Evolutionary conservation across 2,113 vertebrate genomes (phyloP).

Genomic region (Heterotilapia buettikoferi): DNA sequence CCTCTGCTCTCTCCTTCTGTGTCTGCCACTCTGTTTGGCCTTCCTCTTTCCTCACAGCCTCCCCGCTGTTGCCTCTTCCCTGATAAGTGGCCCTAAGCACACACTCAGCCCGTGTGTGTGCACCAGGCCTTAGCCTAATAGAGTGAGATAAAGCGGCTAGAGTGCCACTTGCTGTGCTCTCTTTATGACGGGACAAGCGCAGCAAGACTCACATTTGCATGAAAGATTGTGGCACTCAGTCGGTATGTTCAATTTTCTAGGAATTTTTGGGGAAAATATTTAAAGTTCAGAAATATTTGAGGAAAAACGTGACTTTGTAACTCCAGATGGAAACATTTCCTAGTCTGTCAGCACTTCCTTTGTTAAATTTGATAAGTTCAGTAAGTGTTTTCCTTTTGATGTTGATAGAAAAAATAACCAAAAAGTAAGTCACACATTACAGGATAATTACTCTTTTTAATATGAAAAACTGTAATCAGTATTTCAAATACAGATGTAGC

Average conservation of each 20-base stretch:
- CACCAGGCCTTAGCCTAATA: slow-evolving; percentile 62
- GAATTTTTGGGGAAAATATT: neutral
- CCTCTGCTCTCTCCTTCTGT: slow-evolving; percentile 16
- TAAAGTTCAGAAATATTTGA: neutral
- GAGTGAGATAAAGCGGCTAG: slow-evolving; percentile 63
- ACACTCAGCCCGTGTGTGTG: slow-evolving; percentile 62
- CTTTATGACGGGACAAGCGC: neutral
- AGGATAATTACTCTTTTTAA: neutral
- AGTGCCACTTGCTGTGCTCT: slow-evolving; percentile 48
- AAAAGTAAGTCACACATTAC: neutral
- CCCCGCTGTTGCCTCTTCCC: slow-evolving; percentile 27
- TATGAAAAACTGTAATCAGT: neutral
- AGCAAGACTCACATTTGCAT: neutral
- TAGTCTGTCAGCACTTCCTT: neutral
- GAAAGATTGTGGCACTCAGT: neutral
- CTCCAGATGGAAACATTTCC: neutral
- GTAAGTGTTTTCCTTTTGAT: neutral
- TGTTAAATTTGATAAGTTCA: neutral
- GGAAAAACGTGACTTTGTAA: neutral
- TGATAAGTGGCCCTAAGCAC: slow-evolving; percentile 66
- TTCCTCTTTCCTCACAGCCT: slow-evolving; percentile 36
- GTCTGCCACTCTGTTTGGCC: slow-evolving; percentile 13
- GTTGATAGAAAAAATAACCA: neutral
- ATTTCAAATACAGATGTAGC: neutral
- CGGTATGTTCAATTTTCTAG: neutral